Base-by-base conservation (phyloP, 2,888 invertebrate genomes). In the Caenorhabditis afra region DNA sequence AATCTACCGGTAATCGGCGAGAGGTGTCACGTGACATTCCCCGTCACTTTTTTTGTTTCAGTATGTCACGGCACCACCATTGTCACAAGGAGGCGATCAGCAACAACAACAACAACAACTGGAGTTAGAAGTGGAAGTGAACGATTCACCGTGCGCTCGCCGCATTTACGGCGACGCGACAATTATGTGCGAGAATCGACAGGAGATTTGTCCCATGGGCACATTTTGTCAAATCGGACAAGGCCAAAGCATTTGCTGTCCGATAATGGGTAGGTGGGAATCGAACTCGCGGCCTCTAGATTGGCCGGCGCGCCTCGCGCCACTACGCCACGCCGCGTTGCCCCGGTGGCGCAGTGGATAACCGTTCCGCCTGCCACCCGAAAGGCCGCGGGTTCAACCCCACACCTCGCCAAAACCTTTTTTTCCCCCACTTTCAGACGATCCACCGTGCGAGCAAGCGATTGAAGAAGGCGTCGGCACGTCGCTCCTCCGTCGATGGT, bases 191-290 rank as follows among this genome's bases (percentile, higher is more conserved):
- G 81, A 79, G 16, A 44, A 52, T 20, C 45, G 61, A 3, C 73
- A 61, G 10, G 75, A 75, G n/a, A 53, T 67, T 11, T 86, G 86
- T 61, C 83, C 86, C 8, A 55, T 59, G 16, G 79, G 79, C 18
- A 81, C 82, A 4, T 86, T 84, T 55, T 86, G 86, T 61, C 86
- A 80, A 64, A 75, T 83, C 20, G 82, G 83, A 1, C 71, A 82
- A 18, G 84, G 82, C 8, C 85, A 84, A 16, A 85, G 84, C 55
- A 83, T 86, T 10, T 86, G 86, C 39, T 86, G 86, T 67, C 86
- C 86, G 12, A 65, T 76, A 23, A 66, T 79, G 52, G 82, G 83
- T 81, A 41, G 57, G 41, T 50, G 11, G 10, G 14, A 29, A 29
- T 29, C 29, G 29, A 29, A 29, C 29, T 29, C 29, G 29, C 29